Percentiles rank a stretch among this genome's conserved stretches.
phyloP scores from a whole-genome alignment of 2,888 invertebrate genomes.

The Ormyrus nitidulus region DNA sequence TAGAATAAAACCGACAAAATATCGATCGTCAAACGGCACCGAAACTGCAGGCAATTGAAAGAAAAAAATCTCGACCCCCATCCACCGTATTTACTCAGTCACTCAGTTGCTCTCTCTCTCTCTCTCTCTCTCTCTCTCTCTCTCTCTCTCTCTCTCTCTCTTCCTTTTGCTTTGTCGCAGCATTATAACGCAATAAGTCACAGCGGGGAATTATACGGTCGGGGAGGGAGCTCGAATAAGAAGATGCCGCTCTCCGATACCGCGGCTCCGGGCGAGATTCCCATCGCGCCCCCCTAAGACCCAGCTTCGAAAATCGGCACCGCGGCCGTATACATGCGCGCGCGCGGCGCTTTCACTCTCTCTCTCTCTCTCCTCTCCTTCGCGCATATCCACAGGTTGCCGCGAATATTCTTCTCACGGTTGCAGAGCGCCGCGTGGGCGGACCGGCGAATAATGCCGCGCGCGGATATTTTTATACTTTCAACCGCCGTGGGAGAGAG shows the following conservation, averaged over 20 bases:
- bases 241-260: background rate
- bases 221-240: background rate
- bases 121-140: background rate
- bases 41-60: no score
- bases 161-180: background rate
- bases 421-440: conserved; percentile 66
- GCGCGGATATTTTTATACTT: conserved; percentile 34
- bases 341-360: conserved; percentile 27
- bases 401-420: conserved; percentile 66
- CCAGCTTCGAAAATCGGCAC: conserved; percentile 35
- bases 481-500: conserved; percentile 14
- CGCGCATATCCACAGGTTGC: background rate
- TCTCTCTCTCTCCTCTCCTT: conserved; percentile 29
- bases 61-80: no score
- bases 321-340: background rate
- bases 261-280: background rate
- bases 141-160: background rate
- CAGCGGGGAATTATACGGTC: conserved; percentile 31
- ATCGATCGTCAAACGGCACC: no score
- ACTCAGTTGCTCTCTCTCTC: background rate
- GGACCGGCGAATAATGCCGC: conserved; percentile 66
- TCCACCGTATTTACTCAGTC: background rate
- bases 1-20: no score
- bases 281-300: background rate
- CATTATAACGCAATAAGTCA: conserved; percentile 45